Evolutionary conservation across 2,113 vertebrate species (phyloP), one percentile per base, ranked within the genome.

Genomic region (Acanthochromis polyacanthus): DNA sequence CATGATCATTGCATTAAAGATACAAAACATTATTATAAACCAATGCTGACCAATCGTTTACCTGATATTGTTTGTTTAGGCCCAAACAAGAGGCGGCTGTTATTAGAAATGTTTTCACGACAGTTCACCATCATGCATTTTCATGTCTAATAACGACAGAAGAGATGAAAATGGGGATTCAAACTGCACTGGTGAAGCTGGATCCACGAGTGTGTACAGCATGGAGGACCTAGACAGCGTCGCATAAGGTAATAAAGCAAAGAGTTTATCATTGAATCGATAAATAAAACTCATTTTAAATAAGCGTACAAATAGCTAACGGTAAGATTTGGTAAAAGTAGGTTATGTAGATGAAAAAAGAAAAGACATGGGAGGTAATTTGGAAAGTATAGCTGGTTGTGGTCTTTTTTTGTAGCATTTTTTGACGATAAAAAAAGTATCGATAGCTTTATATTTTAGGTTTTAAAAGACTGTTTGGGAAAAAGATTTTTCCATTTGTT

Each of bases 121-220:
- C 84, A 89, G 84, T 91, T 88, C 74, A 89, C 77, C 71, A 76
- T 82, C 88, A 83, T 88, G 86, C 86, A 91, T 85, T 88, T 89
- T 86, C 87, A 81, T 88, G 71, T 88, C 85, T 78, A 83, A 63
- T 82, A 71, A 70, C 69, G 84, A 87, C 78, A 84, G 38, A 86
- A 89, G 79, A 90, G 78, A 88, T 90, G 78, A 90, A 90, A 85
- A 81, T 79, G 64, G 73, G 88, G 80, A 82, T 88, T 85, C 17
- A 81, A 88, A 90, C 83, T 81, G 79, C 74, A 76, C 82, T 67
- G 58, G 78, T 79, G 74, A 87, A 51, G 51, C 12, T 78, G 63
- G 56, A 79, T 75, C 69, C 45, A 75, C 22, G 55, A 14, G 40
- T 66, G 52, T 61, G 38, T 64, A 30, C 17, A 57, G 19, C 25